phyloP scores from a whole-genome alignment of 53 echinoderm and acorn worm species.

The Echinarachnius parma region DNA sequence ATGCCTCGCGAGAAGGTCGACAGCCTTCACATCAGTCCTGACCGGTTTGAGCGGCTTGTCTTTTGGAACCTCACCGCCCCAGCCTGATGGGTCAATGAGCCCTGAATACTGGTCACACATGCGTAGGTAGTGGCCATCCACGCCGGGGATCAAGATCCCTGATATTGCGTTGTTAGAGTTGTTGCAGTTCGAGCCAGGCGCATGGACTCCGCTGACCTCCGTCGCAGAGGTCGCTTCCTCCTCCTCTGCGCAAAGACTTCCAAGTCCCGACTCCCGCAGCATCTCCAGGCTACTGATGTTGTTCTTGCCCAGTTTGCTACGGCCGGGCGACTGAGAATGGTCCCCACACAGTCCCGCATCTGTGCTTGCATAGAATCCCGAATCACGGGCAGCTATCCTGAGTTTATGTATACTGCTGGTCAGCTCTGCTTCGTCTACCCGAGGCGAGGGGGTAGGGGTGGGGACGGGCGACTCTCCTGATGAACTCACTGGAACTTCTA shows the following conservation, averaged over 20 bases:
- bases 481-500: slow-evolving; percentile 6
- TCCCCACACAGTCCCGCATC: slow-evolving; percentile 64
- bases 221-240: slow-evolving; percentile 30
- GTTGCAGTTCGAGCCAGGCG: slow-evolving; percentile 44
- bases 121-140: slow-evolving; percentile 54
- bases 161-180: slow-evolving; percentile 65
- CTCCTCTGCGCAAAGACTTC: slow-evolving; percentile 43
- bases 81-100: neutral
- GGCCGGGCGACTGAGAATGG: slow-evolving; percentile 42
- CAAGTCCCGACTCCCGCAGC: slow-evolving; percentile 61
- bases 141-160: slow-evolving; percentile 44
- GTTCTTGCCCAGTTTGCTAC: slow-evolving; percentile 51
- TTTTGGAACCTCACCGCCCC: slow-evolving; percentile 38
- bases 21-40: slow-evolving; percentile 43
- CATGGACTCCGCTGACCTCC: slow-evolving; percentile 29
- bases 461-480: slow-evolving; percentile 12
- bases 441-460: slow-evolving; percentile 2
- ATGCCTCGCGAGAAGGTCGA: slow-evolving; percentile 36
- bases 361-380: slow-evolving; percentile 78
- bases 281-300: slow-evolving; percentile 42
- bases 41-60: slow-evolving; percentile 38
- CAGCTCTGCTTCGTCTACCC: slow-evolving; percentile 31
- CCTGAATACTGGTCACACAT: slow-evolving; percentile 57
- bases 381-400: slow-evolving; percentile 57
- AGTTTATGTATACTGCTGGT: slow-evolving; percentile 47